A percentile compares a stretch with the other conserved stretches of the same genome.
These are phyloP conservation scores for Caenorhabditis tropicalis DNA, from an alignment of 1,140 invertebrate genomes.

Conservation along the genomic window DNA sequence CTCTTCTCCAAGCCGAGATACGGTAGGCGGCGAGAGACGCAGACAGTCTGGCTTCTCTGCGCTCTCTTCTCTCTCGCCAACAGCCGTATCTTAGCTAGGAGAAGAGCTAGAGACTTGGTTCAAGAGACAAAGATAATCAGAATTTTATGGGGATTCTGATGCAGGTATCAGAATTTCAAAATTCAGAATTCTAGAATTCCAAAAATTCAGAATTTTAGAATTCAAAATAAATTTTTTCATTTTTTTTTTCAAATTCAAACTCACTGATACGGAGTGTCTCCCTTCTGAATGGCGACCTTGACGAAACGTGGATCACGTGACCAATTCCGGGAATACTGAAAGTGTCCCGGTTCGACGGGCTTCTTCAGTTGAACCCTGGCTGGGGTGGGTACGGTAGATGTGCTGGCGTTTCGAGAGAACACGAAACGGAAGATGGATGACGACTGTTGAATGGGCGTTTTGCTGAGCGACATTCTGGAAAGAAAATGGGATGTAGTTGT, in stretches of 20 bases:
- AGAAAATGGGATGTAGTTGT: background rate
- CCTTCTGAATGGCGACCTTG: slow-evolving; percentile 26
- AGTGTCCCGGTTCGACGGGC: slow-evolving; percentile 17
- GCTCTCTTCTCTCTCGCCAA: too few relatives aligned
- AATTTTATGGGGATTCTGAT: too few relatives aligned
- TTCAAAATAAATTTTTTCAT: too few relatives aligned
- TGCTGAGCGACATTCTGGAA: slow-evolving; percentile 35
- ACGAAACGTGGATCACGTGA: slow-evolving; percentile 43
- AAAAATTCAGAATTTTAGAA: too few relatives aligned
- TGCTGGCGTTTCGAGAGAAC: slow-evolving; percentile 30
- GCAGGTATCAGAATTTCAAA: too few relatives aligned
- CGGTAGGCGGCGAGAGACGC: too few relatives aligned
- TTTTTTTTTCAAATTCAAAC: background rate
- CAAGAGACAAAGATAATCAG: too few relatives aligned
- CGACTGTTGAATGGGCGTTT: background rate
- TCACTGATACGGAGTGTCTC: slow-evolving; percentile 28
- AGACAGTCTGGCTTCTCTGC: too few relatives aligned
- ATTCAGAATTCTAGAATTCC: too few relatives aligned
- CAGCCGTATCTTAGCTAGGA: too few relatives aligned
- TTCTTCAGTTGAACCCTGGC: background rate
- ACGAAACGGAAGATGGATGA: background rate
- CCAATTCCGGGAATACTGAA: slow-evolving; percentile 44
- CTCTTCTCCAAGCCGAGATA: too few relatives aligned
- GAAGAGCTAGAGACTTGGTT: too few relatives aligned
- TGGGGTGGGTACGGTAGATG: background rate